Evolutionary conservation across 2,888 invertebrate genomes (phyloP), one percentile per base, ranked within the genome.

Genomic region (Cyaniris semiargus): DNA sequence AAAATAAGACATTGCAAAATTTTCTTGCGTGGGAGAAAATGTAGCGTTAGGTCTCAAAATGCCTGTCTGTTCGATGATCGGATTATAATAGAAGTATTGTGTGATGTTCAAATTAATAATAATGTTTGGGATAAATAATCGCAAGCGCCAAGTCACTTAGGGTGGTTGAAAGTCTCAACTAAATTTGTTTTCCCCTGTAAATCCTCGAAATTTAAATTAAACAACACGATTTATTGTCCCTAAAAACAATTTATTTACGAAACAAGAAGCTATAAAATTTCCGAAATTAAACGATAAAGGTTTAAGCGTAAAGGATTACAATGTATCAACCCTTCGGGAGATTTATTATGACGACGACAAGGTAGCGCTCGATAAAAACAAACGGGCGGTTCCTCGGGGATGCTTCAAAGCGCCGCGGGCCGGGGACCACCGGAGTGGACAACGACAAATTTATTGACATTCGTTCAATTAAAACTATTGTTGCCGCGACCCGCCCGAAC

Each of bases 391-490:
- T 88, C 89, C 90, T 89, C 77, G 83, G 90, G 88, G 88, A 88
- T 86, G 84, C 86, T 87, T 87, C 88, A 84, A 84, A 81, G 82
- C 84, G 84, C 84, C 81, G 80, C 83, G 85, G 86, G 86, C 83
- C 84, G 83, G 86, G 85, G 93, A 94, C 93, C 94, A 93, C 94
- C 94, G 86, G 85, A 92, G 93, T 86, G 82, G 93, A 83, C 79
- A 82, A 85, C 87, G 88, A 93, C 93, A 93, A 94, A 94, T 94
- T 94, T 94, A 94, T 94, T 90, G 94, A 93, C 93, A 94, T 93
- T 90, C 90, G 92, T 94, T 93, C 94, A 94, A 94, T 94, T 94
- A 94, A 94, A 92, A 85, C 91, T 86, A 93, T 94, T 94, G 93
- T 94, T 91, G 86, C 86, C 84, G 83, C 85, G 86, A 87, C 89